Evolutionary conservation across 2,113 vertebrate genomes (phyloP).

Genomic region (Neopipo cinnamomea): DNA sequence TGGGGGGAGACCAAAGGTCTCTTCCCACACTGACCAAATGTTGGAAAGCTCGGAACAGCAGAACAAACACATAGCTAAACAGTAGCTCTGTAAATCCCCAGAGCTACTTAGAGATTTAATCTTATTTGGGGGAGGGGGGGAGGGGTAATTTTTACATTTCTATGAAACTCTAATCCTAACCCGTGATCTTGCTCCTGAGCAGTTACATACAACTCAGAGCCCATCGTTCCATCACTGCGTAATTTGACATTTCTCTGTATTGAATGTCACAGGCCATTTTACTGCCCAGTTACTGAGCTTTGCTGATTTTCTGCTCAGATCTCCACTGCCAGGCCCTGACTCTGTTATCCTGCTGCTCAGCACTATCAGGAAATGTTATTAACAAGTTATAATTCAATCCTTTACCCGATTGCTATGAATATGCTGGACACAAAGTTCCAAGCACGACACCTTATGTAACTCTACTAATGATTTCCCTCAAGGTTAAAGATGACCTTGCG

Average conservation of each 20-base stretch:
- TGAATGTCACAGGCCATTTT: not conserved
- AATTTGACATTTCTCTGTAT: not conserved
- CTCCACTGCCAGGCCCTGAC: not conserved
- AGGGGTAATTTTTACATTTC: not conserved
- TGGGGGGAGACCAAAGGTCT: not conserved
- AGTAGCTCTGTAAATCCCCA: no score
- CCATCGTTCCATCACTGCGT: not conserved
- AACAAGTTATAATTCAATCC: not conserved
- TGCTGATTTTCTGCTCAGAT: not conserved
- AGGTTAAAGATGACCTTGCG: not conserved
- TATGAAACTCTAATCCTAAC: not conserved
- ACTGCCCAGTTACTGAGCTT: not conserved
- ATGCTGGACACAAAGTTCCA: not conserved
- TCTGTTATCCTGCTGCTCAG: not conserved
- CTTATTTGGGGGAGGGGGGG: fast-evolving
- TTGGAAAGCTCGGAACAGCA: not conserved
- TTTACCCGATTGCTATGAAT: not conserved
- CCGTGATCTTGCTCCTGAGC: not conserved
- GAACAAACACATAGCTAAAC: not conserved
- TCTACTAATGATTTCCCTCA: not conserved
- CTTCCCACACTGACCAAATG: not conserved
- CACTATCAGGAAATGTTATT: not conserved
- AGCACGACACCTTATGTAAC: not conserved
- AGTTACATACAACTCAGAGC: not conserved
- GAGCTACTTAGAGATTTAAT: not conserved